Evolutionary conservation across 2,888 invertebrate genomes (phyloP).

Genomic region (Priocnemis perturbator): DNA sequence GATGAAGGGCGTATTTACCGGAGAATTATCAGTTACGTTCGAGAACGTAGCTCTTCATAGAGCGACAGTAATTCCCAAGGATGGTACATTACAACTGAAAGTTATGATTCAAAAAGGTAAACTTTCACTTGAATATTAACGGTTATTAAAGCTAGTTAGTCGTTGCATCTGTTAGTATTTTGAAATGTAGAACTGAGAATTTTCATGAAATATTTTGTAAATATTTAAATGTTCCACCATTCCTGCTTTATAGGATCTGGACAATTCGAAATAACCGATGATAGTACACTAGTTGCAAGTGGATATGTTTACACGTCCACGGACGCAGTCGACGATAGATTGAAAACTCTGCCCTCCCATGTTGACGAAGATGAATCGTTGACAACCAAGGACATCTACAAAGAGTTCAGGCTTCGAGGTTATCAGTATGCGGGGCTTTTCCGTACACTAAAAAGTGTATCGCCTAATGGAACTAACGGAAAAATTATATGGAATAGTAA

Average conservation of each 20-base stretch:
- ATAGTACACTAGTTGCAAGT: neutral
- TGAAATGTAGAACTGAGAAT: neutral
- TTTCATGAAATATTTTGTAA: too few species aligned
- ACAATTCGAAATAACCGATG: conserved; percentile 4
- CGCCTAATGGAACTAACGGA: neutral
- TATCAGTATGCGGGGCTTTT: neutral
- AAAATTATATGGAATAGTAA: neutral
- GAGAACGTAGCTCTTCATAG: conserved; percentile 89
- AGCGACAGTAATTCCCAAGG: conserved; percentile 87
- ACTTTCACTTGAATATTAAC: neutral
- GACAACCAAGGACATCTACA: conserved; percentile 3
- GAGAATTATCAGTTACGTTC: conserved; percentile 87
- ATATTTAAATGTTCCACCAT: too few species aligned
- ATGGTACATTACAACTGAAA: conserved; percentile 77
- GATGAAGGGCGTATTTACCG: conserved; percentile 81
- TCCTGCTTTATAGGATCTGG: conserved; percentile 1
- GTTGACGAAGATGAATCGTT: neutral
- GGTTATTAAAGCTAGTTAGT: too few species aligned
- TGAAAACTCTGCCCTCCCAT: neutral
- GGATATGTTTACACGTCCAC: neutral
- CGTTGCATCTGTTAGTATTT: neutral
- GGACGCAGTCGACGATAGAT: neutral
- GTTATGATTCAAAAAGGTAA: conserved; percentile 80
- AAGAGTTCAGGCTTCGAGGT: neutral
- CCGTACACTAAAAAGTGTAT: neutral